Base-by-base conservation (phyloP, 2,888 invertebrate genomes). In the Rotaria socialis region DNA sequence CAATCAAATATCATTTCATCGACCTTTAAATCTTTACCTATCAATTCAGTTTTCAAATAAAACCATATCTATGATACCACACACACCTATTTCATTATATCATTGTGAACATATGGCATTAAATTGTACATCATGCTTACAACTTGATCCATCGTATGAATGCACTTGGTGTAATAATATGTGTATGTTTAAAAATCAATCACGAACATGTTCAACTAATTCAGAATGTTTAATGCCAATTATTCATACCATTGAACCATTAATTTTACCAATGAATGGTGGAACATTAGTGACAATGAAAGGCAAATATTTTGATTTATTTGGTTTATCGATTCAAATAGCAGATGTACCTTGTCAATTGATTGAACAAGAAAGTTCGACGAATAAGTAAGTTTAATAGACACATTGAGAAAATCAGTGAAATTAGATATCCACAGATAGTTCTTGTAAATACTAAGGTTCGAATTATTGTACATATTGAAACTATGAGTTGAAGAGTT, bases 131-230 rank as follows among this genome's bases (percentile, higher is more conserved):
- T 47, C 43, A 22, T 80, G 80, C 47, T 80, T 47, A 80, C 43
- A 47, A 24, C 47, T 80, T 24, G 47, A 80, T 47, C 24, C 80
- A 80, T 80, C 24, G 19, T 80, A 41, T 47, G 47, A n/a, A 47
- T 80, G 80, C 47, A 47, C 0, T n/a, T 80, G 80, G 80, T 80
- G 80, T 80, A 43, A 80, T 47, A 80, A 80, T 80, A 24, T 24
- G 41, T 80, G 80, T n/a, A 43, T 43, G 43, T 47, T 47, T 14
- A 80, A 24, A 43, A 47, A 47, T 80, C 22, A 19, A 80, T 43
- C 47, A 24, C 2, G 6, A 24, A 47, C 47, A n/a, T 47, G 80
- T n/a, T 14, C 7, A 47, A 47, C 7, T 8, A 47, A 80, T n/a
- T 47, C 24, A 43, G 10, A 47, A 14, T 80, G 80, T 47, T 24